phyloP scores from a whole-genome alignment of 2,113 vertebrate genomes.

The Stictonetta naevosa region DNA sequence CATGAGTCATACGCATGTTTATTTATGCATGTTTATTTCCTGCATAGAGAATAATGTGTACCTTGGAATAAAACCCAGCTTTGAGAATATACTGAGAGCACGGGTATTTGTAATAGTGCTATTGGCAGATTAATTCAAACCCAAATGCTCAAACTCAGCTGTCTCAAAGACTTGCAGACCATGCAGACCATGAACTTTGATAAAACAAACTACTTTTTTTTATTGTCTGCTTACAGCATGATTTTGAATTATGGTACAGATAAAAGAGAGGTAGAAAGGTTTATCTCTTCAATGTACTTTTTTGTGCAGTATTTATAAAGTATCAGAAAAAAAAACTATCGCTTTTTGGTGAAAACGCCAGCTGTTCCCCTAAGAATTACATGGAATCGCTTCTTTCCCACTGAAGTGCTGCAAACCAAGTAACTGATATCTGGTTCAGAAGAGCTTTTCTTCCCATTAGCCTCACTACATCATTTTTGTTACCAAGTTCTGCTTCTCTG shows the following conservation, averaged over 20 bases:
- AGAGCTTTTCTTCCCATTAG: not conserved
- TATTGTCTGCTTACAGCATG: not conserved
- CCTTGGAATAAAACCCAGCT: slow-evolving; percentile 59
- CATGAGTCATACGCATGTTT: slow-evolving; percentile 53
- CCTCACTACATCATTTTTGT: not conserved
- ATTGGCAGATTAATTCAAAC: slow-evolving; percentile 25
- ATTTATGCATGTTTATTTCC: slow-evolving; percentile 63
- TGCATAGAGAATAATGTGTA: slow-evolving; percentile 57
- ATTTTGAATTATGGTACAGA: not conserved
- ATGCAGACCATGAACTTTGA: not conserved
- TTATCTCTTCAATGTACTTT: slow-evolving; percentile 38
- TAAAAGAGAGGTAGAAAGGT: slow-evolving; percentile 62
- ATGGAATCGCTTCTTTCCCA: not conserved
- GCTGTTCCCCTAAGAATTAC: not conserved
- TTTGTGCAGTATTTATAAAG: slow-evolving; percentile 46
- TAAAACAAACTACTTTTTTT: not conserved
- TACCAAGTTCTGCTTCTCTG: not conserved
- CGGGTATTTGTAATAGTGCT: not conserved
- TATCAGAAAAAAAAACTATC: not conserved
- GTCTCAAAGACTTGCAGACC: slow-evolving; percentile 8
- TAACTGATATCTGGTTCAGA: not conserved
- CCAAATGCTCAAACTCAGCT: not conserved
- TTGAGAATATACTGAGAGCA: not conserved
- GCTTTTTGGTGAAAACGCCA: slow-evolving; percentile 1
- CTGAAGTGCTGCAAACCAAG: not conserved